A percentile compares a stretch with the other conserved stretches of the same genome.
Evolutionary conservation across 2,888 invertebrate species (phyloP).

Genomic region (Mallateleia sp.): DNA sequence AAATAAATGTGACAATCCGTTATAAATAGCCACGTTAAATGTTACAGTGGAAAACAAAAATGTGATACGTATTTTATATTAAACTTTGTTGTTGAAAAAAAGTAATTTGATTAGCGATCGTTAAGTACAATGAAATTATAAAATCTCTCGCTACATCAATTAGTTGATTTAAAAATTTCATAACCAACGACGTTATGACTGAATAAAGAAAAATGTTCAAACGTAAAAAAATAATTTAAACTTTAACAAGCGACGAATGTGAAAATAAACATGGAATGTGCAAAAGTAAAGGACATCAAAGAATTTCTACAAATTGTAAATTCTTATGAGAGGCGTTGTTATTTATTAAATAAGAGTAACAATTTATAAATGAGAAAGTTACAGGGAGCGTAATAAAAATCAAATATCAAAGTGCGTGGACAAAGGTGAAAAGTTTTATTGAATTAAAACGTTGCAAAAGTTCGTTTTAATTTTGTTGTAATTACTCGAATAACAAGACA

Average conservation of each 20-base stretch:
- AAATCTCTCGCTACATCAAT: too few relatives aligned
- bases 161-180: too few relatives aligned
- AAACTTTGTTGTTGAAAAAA: too few relatives aligned
- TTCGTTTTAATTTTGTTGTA: slow-evolving; percentile 25
- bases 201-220: neutral
- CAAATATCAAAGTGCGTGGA: slow-evolving; percentile 8
- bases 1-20: too few relatives aligned
- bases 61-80: too few relatives aligned
- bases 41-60: too few relatives aligned
- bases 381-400: neutral
- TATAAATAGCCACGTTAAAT: too few relatives aligned
- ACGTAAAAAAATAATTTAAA: neutral
- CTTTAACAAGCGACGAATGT: neutral
- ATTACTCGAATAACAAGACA: slow-evolving; percentile 14
- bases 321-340: slow-evolving; percentile 11
- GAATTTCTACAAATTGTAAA: slow-evolving; percentile 13
- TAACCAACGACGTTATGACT: too few relatives aligned
- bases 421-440: slow-evolving; percentile 27
- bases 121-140: too few relatives aligned
- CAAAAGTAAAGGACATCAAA: slow-evolving; percentile 6
- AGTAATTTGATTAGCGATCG: too few relatives aligned
- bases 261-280: slow-evolving; percentile 3
- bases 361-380: slow-evolving; percentile 20
- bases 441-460: slow-evolving; percentile 11
- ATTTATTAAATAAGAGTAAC: slow-evolving; percentile 13